Evolutionary conservation across 2,888 invertebrate genomes (phyloP).

Genomic region (Drosophila helvetica): DNA sequence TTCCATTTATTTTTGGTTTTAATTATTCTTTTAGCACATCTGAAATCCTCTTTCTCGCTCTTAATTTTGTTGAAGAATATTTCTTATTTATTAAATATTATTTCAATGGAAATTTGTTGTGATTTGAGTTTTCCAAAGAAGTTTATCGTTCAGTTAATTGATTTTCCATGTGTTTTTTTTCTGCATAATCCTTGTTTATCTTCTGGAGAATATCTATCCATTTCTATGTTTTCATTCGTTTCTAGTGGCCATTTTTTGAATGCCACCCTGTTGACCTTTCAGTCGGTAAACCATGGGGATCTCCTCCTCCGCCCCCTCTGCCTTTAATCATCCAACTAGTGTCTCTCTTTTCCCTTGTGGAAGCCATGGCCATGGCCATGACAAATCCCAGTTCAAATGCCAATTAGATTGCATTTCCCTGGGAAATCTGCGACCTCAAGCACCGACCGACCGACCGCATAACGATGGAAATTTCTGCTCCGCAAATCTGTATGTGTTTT

Average conservation of each 20-base stretch:
- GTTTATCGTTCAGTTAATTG: too few relatives aligned
- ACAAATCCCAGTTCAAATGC: slow-evolving; percentile 6
- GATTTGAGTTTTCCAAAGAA: too few relatives aligned
- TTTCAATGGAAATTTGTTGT: too few relatives aligned
- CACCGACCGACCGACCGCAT: background rate
- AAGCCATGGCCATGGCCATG: background rate
- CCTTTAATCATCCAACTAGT: too few relatives aligned
- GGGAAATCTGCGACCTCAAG: background rate
- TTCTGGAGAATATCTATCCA: too few relatives aligned
- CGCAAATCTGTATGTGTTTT: background rate
- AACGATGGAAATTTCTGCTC: slow-evolving; percentile 9
- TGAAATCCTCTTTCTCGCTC: too few relatives aligned
- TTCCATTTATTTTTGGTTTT: too few relatives aligned
- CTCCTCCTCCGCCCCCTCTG: too few relatives aligned
- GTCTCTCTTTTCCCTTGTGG: background rate
- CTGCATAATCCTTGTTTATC: too few relatives aligned
- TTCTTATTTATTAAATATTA: background rate
- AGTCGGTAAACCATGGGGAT: background rate
- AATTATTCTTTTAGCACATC: too few relatives aligned
- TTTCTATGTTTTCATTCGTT: background rate
- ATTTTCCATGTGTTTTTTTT: too few relatives aligned
- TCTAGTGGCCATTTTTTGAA: background rate
- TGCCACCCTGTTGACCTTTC: background rate
- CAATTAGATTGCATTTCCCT: slow-evolving; percentile 18
- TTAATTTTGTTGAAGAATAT: too few relatives aligned